Base-by-base conservation (phyloP, 2,797 vertebrate genomes). In the Brachymystax lenok region DNA sequence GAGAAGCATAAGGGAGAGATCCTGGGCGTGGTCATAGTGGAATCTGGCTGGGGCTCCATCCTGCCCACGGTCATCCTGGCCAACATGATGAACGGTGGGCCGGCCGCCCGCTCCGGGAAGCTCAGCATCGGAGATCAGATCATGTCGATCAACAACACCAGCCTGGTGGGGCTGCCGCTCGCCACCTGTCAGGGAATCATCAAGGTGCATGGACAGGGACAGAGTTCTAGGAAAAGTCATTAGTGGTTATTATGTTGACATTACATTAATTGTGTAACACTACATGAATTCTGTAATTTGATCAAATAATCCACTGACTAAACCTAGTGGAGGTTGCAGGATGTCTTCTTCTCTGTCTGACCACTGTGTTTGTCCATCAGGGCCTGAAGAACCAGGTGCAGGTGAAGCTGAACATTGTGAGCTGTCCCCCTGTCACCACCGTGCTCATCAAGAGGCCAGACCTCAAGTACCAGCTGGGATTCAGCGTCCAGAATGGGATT, bases 111-210 rank as follows among this genome's bases (percentile, higher is more conserved):
- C 75, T 99, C 98, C 0, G 96, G 98, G 79, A 99, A 98, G 89
- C 96, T 99, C 79, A 99, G 98, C 94, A 99, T 99, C 50, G 98
- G 98, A 33, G 98, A 99, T 93, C 98, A 99, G 93, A 99, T 99
- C 88, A 99, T 99, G 98, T 99, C 98, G 85, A 97, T 99, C 92
- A 99, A 99, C 64, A 98, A 98, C 83, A 99, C 98, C 88, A 99
- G 98, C 91, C 94, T 99, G 72, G 98, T 99, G 89, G 98, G 98
- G 78, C 95, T 99, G 81, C 98, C 98, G 0, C 96, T 99, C 4
- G 97, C 97, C 90, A 99, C 98, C 77, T 99, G 98, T 91, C 98
- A 99, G 95, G 97, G 98, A 83, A 99, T 99, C 92, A 99, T 99
- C 90, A 99, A 99, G 98, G 98, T 99, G 91, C 69, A 74, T n/a